A percentile compares a stretch with the other conserved stretches of the same genome.
phyloP scores from a whole-genome alignment of 2,113 vertebrate species.

The Geococcyx californianus region DNA sequence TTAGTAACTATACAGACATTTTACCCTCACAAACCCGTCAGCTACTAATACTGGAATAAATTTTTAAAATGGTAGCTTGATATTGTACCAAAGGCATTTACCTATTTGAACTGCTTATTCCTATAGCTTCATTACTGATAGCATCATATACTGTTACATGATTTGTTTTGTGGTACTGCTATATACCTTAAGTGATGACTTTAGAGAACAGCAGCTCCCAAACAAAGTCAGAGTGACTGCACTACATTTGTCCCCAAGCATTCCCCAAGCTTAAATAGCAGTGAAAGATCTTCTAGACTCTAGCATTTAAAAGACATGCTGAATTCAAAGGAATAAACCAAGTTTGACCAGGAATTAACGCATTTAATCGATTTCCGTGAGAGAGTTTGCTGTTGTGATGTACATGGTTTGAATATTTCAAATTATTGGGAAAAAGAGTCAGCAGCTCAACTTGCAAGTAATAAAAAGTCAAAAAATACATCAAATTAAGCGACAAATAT shows the following conservation, averaged over 20 bases:
- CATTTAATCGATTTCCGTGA: neutral
- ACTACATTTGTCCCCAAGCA: neutral
- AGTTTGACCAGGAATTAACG: neutral
- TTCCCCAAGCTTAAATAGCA: neutral
- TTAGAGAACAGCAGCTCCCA: neutral
- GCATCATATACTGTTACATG: accelerated
- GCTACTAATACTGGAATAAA: neutral
- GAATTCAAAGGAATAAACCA: neutral
- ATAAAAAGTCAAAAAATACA: neutral
- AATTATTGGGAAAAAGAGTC: neutral
- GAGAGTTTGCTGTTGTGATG: neutral
- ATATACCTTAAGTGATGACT: neutral
- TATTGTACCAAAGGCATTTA: neutral
- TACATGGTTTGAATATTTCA: neutral
- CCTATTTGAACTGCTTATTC: neutral
- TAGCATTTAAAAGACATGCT: neutral
- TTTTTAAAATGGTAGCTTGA: neutral
- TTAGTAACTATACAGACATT: neutral
- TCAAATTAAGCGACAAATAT: neutral
- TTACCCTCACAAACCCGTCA: neutral
- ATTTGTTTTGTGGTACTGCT: neutral
- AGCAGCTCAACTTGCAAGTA: neutral
- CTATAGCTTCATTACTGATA: neutral
- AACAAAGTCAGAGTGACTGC: neutral
- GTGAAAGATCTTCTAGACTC: neutral